Percentiles rank a stretch among this genome's conserved stretches.
Evolutionary conservation across 1,140 invertebrate genomes (phyloP).

Genomic region (Bombus balteatus): DNA sequence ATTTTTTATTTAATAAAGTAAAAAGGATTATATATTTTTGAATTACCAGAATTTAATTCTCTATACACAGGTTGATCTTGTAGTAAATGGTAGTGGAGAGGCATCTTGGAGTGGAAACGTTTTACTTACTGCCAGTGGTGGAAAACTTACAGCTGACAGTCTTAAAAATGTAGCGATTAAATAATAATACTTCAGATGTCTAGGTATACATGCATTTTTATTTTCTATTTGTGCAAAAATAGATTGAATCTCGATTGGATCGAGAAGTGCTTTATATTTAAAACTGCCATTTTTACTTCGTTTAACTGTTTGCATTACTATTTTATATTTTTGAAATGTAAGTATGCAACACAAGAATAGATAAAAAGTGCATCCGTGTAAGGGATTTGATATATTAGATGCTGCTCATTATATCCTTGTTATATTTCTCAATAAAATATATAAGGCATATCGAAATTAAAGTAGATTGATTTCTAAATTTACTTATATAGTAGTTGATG

Average conservation of each 20-base stretch:
- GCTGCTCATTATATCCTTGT: background rate
- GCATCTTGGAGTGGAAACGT: slow-evolving; percentile 93
- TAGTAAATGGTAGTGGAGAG: slow-evolving; percentile 88
- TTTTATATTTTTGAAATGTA: slow-evolving; percentile 40
- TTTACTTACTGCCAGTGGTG: slow-evolving; percentile 88
- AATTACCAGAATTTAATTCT: slow-evolving; percentile 50
- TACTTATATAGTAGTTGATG: slow-evolving; percentile 8
- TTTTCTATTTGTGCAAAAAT: slow-evolving; percentile 13
- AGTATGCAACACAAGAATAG: background rate
- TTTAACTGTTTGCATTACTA: slow-evolving; percentile 7
- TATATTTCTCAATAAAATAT: background rate
- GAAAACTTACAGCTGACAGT: slow-evolving; percentile 86
- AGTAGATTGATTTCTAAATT: slow-evolving; percentile 1
- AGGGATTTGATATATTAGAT: background rate
- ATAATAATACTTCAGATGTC: slow-evolving; percentile 79
- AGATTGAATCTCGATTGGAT: background rate
- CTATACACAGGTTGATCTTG: slow-evolving; percentile 87
- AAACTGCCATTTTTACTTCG: slow-evolving; percentile 31
- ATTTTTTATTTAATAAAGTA: slow-evolving; percentile 2
- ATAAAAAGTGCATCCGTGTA: background rate
- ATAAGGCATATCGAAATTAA: background rate
- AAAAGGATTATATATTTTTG: background rate
- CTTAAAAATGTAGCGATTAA: slow-evolving; percentile 91
- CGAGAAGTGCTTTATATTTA: slow-evolving; percentile 4
- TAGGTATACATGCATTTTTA: slow-evolving; percentile 7